Percentiles rank a stretch among this genome's conserved stretches.
phyloP scores from a whole-genome alignment of 2,797 vertebrate genomes.

The Enteromius afrohamiltoni region DNA sequence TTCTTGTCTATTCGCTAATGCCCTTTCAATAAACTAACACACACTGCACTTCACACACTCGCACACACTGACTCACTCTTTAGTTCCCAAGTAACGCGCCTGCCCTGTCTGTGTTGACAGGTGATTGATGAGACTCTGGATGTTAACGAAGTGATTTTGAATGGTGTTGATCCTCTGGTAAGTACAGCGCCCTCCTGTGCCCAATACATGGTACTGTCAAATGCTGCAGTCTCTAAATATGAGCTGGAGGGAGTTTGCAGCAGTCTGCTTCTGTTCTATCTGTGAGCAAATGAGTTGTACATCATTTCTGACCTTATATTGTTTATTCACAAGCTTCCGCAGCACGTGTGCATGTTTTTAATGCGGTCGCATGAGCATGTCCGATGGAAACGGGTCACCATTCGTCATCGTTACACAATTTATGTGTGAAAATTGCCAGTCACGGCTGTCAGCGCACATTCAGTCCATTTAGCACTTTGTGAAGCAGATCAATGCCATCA shows the following conservation, averaged over 20 bases:
- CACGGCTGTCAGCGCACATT: constrained; percentile 1
- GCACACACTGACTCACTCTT: constrained; percentile 29
- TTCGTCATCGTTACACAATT: constrained; percentile 21
- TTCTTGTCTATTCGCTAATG: neutral
- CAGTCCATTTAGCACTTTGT: constrained; percentile 9
- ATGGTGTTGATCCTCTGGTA: constrained; percentile 90
- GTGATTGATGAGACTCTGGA: constrained; percentile 97
- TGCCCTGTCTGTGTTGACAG: constrained; percentile 87
- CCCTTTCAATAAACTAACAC: neutral
- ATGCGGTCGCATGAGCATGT: constrained; percentile 69
- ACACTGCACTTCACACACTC: neutral
- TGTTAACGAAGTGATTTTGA: constrained; percentile 93
- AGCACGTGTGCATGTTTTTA: constrained; percentile 75
- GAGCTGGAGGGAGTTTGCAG: constrained; percentile 23
- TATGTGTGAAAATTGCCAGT: constrained; percentile 13
- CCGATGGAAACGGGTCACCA: constrained; percentile 37
- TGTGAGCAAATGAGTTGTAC: constrained; percentile 37
- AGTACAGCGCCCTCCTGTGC: constrained; percentile 75
- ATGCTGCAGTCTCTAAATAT: constrained; percentile 42
- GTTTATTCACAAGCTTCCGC: neutral
- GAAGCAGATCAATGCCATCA: constrained; percentile 15
- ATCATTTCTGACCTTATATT: constrained; percentile 2
- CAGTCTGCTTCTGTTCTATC: neutral
- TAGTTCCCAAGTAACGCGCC: constrained; percentile 74
- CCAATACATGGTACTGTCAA: constrained; percentile 62